Conservation (phyloP, 2,797 vertebrate species). For the Sebastes paucispinis region DNA sequence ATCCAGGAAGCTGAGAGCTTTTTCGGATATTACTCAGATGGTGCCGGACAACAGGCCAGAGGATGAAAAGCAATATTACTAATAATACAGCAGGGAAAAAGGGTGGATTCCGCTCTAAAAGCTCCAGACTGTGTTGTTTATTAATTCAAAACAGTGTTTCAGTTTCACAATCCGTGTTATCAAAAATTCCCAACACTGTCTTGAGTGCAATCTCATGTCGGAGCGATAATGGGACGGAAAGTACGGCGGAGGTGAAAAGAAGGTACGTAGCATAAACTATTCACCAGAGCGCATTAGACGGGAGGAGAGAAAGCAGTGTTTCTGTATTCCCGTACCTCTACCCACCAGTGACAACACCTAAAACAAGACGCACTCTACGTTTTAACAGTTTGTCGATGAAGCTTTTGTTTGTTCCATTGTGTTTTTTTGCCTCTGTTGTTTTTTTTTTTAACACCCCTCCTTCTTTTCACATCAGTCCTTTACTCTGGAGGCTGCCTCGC, state of each 20-base stretch:
- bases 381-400: constrained; percentile 80
- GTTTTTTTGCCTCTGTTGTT: constrained; percentile 50
- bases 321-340: constrained; percentile 67
- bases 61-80: constrained; percentile 79
- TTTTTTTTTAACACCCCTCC: constrained; percentile 50
- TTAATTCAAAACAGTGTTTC: constrained; percentile 87
- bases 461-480: constrained; percentile 65
- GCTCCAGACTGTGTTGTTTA: constrained; percentile 82
- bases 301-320: constrained; percentile 61
- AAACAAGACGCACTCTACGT: constrained; percentile 69
- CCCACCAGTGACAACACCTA: constrained; percentile 69
- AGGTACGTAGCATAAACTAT: constrained; percentile 80
- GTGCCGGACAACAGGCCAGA: constrained; percentile 49
- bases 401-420: constrained; percentile 82
- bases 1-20: constrained; percentile 72
- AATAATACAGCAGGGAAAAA: constrained; percentile 75
- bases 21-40: constrained; percentile 72
- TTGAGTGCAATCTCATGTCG: constrained; percentile 86
- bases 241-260: constrained; percentile 66
- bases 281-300: constrained; percentile 74
- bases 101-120: constrained; percentile 73
- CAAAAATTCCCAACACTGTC: constrained; percentile 84
- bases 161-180: constrained; percentile 84
- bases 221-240: constrained; percentile 79
- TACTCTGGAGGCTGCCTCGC: constrained; percentile 66